phyloP scores from a whole-genome alignment of 2,888 invertebrate genomes.

The Dolichomitus sp. region DNA sequence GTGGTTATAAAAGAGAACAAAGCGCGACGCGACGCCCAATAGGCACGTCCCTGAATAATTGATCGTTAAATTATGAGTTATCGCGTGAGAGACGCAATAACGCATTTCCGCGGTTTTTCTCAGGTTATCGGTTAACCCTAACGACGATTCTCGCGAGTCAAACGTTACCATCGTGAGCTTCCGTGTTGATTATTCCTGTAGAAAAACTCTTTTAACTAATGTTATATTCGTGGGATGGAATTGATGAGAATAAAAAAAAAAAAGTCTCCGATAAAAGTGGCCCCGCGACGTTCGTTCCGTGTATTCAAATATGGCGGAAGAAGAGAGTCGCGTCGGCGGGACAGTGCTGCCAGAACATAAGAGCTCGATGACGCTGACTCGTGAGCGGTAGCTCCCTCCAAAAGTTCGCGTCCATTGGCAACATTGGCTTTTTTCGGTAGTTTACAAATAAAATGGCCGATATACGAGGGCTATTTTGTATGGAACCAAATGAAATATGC shows the following conservation, averaged over 20 bases:
- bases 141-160: too few species aligned
- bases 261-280: slow-evolving; percentile 44
- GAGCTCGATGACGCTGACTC: slow-evolving; percentile 65
- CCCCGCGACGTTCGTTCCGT: slow-evolving; percentile 21
- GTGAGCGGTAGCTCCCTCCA: slow-evolving; percentile 80
- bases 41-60: slow-evolving; percentile 70
- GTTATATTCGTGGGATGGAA: too few species aligned
- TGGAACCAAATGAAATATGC: slow-evolving; percentile 81
- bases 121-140: not conserved
- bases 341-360: slow-evolving; percentile 82
- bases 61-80: slow-evolving; percentile 74
- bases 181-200: too few species aligned
- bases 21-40: slow-evolving; percentile 30
- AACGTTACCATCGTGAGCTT: too few species aligned
- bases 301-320: slow-evolving; percentile 78
- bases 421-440: slow-evolving; percentile 82
- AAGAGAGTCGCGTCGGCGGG: slow-evolving; percentile 66
- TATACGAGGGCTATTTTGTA: slow-evolving; percentile 85
- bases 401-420: slow-evolving; percentile 83
- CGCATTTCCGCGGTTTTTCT: not conserved
- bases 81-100: slow-evolving; percentile 54
- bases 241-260: slow-evolving; percentile 48
- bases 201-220: too few species aligned
- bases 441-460: slow-evolving; percentile 86
- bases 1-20: slow-evolving; percentile 4